phyloP scores from a whole-genome alignment of 2,888 invertebrate species.

The Syrphus vitripennis region DNA sequence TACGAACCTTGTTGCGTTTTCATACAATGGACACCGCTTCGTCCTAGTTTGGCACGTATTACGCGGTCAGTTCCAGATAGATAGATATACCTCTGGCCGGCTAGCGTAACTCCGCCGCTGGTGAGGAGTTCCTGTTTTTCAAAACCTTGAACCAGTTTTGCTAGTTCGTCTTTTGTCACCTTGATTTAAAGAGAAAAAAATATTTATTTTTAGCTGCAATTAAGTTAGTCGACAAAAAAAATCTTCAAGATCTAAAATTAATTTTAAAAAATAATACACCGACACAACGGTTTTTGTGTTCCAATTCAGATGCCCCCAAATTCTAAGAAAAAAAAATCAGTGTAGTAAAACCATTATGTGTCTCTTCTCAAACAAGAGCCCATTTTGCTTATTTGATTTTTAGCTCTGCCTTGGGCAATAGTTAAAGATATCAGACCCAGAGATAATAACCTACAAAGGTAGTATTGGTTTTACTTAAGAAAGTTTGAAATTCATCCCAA shows the following conservation, averaged over 20 bases:
- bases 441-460: background rate
- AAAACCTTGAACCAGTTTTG: slow-evolving; percentile 94
- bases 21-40: slow-evolving; percentile 97
- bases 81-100: slow-evolving; percentile 96
- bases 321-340: background rate
- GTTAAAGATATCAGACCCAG: background rate
- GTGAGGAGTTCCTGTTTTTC: slow-evolving; percentile 94
- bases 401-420: background rate
- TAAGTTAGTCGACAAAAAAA: background rate
- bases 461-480: background rate
- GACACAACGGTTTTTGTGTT: background rate
- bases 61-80: slow-evolving; percentile 96
- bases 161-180: slow-evolving; percentile 96
- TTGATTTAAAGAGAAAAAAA: slow-evolving; percentile 78
- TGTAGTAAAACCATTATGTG: background rate
- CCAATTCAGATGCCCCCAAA: background rate
- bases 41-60: slow-evolving; percentile 95
- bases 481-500: background rate
- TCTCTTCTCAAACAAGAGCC: background rate
- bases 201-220: background rate
- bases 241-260: background rate
- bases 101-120: slow-evolving; percentile 94
- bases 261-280: background rate
- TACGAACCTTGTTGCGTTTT: slow-evolving; percentile 94
- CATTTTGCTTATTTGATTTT: background rate